These are phyloP conservation scores for Platanista minor DNA, from an alignment of 2,113 vertebrate species.

Conservation along the genomic window DNA sequence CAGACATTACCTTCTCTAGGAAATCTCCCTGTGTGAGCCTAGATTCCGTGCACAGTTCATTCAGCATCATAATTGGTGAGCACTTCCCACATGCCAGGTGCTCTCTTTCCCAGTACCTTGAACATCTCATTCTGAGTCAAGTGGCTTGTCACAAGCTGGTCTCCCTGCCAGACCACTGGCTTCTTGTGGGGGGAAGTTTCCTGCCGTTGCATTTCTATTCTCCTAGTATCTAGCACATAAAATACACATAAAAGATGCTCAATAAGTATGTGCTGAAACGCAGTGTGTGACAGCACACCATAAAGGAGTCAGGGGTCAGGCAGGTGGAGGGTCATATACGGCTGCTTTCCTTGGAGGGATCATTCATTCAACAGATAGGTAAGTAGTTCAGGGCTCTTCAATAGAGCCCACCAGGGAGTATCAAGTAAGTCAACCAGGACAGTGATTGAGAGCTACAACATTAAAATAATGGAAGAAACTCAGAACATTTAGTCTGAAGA, in stretches of 20 bases:
- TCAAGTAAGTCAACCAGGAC: background rate
- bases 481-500: background rate
- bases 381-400: background rate
- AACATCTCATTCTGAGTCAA: background rate
- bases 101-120: background rate
- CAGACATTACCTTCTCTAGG: background rate
- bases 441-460: background rate
- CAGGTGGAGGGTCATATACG: background rate
- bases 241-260: background rate
- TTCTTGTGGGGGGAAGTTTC: background rate
- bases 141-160: background rate
- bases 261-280: background rate
- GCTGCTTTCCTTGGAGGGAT: background rate
- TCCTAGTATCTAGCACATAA: background rate
- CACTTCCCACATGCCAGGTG: background rate
- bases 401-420: background rate
- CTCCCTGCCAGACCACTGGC: background rate
- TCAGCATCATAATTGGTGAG: background rate
- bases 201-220: background rate
- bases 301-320: background rate
- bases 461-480: background rate
- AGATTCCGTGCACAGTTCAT: background rate
- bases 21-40: background rate
- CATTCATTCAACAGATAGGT: background rate
- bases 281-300: background rate